Evolutionary conservation across 2,797 vertebrate species (phyloP).

Genomic region (Mormyrops attenuatus): DNA sequence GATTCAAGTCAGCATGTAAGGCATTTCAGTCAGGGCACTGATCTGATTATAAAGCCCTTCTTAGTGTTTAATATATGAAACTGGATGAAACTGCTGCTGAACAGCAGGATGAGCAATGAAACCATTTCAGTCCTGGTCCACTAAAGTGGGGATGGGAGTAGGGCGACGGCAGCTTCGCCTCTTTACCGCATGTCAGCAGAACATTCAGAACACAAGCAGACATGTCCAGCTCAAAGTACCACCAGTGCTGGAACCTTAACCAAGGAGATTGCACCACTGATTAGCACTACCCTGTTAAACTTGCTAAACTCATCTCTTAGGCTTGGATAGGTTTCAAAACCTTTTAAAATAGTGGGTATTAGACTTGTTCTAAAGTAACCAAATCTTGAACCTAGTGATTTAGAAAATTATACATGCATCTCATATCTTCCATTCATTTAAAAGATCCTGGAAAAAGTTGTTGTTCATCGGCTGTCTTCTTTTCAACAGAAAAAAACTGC

Average conservation of each 20-base stretch:
- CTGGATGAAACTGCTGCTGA: background rate
- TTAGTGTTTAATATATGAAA: background rate
- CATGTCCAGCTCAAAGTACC: background rate
- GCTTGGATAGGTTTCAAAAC: background rate
- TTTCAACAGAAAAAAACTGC: background rate
- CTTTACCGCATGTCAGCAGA: background rate
- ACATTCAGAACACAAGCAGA: background rate
- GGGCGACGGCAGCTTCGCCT: background rate
- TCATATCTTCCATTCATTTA: background rate
- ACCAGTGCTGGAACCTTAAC: background rate
- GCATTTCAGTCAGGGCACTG: background rate
- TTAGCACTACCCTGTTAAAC: too few species aligned
- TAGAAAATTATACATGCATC: background rate
- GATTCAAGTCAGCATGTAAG: background rate
- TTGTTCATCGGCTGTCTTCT: background rate
- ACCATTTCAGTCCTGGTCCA: background rate
- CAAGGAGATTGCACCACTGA: background rate
- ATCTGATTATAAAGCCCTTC: slow-evolving; percentile 6
- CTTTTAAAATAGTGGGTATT: background rate
- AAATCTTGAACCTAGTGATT: background rate
- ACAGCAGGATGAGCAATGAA: background rate
- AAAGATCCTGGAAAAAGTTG: background rate
- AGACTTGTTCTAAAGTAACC: background rate
- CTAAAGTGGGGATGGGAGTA: background rate
- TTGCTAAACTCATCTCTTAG: too few species aligned